Base-by-base conservation (phyloP, 2,888 invertebrate species). In the Mesochorus sp. region DNA sequence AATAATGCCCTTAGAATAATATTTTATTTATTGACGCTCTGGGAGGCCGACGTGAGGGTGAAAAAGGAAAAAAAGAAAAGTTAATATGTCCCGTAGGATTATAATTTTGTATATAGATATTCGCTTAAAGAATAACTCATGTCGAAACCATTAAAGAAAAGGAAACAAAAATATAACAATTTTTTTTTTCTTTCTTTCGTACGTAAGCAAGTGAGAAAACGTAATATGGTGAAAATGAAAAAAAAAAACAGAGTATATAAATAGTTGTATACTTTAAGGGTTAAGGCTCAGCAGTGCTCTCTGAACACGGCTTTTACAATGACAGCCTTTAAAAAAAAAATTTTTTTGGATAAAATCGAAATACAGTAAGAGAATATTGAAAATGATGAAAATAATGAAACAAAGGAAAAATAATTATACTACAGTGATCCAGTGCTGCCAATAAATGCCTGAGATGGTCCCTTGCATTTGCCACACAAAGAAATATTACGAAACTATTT, bases 371-470 rank as follows among this genome's bases (percentile, higher is more conserved):
- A 72, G 79, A 76, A 81, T 75, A 71, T 57, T 21, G 57, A 42
- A 68, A 74, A 49, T 24, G 49, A 67, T n/a, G 34, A 49, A 70
- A 24, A 37, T 8, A 39, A 49, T 28, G 26, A 57, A 57, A n/a
- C 67, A 39, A 76, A 67, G 44, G 21, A 47, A 64, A 71, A 51
- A 59, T 26, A 44, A 59, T 70, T 78, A 74, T 81, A 80, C 81
- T 77, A 85, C 82, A 85, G 83, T 86, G 85, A 89, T 87, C 87
- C 86, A 88, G 87, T 86, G 88, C 90, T 91, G 90, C 90, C 90
- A 90, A 90, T 89, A 88, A 73, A 90, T 90, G 90, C 90, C 90
- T 90, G 89, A 85, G 85, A 87, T 82, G 80, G 84, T 86, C 85
- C 85, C 85, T 84, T 83, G 86, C 87, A 85, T 87, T 84, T 85